phyloP scores from a whole-genome alignment of 2,888 invertebrate genomes.

The Tiphia femorata region DNA sequence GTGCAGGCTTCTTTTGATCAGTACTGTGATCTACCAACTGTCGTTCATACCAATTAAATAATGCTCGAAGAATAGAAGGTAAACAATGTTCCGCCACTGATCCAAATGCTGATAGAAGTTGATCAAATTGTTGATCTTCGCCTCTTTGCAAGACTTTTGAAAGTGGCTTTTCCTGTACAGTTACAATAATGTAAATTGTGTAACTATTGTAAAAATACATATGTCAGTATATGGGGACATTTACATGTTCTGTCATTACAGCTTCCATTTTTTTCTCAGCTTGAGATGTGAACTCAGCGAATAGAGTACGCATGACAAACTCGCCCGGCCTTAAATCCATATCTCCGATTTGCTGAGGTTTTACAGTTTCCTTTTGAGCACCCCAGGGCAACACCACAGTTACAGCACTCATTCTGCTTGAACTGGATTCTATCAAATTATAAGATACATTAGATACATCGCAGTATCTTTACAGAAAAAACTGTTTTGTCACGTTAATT shows the following conservation, averaged over 20 bases:
- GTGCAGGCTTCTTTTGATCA: conserved; percentile 71
- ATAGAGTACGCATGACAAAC: conserved; percentile 94
- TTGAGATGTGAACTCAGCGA: conserved; percentile 94
- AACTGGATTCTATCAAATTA: conserved; percentile 58
- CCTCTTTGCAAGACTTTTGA: conserved; percentile 96
- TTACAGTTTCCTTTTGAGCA: conserved; percentile 77
- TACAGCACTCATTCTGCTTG: conserved; percentile 63
- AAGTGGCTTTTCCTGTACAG: conserved; percentile 95
- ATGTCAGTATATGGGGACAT: conserved; percentile 6
- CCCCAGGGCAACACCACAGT: conserved; percentile 82
- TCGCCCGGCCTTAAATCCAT: conserved; percentile 89
- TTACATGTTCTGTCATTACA: conserved; percentile 90
- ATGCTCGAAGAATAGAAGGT: conserved; percentile 90
- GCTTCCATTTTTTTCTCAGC: conserved; percentile 96
- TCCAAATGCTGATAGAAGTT: conserved; percentile 90
- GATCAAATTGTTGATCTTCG: conserved; percentile 96
- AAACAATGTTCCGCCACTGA: conserved; percentile 97
- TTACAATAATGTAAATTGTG: conserved; percentile 17
- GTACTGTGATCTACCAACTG: conserved; percentile 80
- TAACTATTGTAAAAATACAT: background rate
- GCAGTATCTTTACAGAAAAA: too few species aligned
- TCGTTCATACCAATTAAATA: conserved; percentile 95
- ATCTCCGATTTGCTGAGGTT: conserved; percentile 69
- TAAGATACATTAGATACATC: background rate
- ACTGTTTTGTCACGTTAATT: background rate